Evolutionary conservation across 1,140 invertebrate genomes (phyloP).

Genomic region (Drosophila bipectinata): DNA sequence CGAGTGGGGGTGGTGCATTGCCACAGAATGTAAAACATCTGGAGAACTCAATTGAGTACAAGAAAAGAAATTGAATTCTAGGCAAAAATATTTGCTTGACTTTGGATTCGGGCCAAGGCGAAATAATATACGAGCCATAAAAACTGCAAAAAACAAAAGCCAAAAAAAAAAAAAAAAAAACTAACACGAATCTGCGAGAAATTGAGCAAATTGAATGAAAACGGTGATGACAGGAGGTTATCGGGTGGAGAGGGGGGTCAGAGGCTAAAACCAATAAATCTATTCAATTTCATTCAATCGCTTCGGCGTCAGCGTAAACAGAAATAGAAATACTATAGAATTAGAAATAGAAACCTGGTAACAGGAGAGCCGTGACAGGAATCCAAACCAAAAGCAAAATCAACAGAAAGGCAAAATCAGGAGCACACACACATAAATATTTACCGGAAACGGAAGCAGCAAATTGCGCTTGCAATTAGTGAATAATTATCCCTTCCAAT

Average conservation of each 20-base stretch:
- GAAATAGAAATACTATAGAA: not conserved
- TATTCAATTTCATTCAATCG: conserved; percentile 3
- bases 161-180: not conserved
- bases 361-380: too few relatives aligned
- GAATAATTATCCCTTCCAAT: conserved; percentile 57
- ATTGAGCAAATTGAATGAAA: conserved; percentile 49
- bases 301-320: not conserved
- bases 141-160: not conserved
- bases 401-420: too few relatives aligned
- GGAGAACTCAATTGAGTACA: conserved; percentile 15
- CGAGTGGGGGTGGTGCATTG: not conserved
- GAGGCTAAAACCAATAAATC: conserved; percentile 19
- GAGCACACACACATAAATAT: conserved; percentile 11
- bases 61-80: conserved; percentile 25
- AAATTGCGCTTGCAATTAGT: conserved; percentile 66
- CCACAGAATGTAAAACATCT: conserved; percentile 6
- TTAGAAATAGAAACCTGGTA: not conserved
- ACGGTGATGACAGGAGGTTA: conserved; percentile 56
- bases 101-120: conserved; percentile 39
- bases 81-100: conserved; percentile 26
- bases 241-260: conserved; percentile 30
- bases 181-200: conserved; percentile 16
- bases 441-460: conserved; percentile 52
- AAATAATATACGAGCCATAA: conserved; percentile 9
- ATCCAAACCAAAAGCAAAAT: too few relatives aligned